These are phyloP conservation scores for Erannis defoliaria DNA, from an alignment of 2,888 invertebrate genomes.

Conservation along the genomic window DNA sequence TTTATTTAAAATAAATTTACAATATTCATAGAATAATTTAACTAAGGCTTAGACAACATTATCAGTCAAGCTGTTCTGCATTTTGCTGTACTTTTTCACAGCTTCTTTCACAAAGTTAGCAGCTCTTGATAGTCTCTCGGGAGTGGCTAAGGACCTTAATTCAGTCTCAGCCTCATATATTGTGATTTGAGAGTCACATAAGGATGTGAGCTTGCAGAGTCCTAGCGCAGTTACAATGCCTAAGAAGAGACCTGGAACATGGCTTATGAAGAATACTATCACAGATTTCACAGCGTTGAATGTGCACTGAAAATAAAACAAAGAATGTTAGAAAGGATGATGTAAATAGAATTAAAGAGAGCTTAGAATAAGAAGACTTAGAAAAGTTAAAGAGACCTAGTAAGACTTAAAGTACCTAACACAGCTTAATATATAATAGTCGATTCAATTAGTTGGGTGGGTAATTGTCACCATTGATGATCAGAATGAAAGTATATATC, in stretches of 20 bases:
- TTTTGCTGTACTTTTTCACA: slow-evolving; percentile 75
- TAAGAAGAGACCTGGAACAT: slow-evolving; percentile 49
- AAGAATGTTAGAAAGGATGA: too few relatives aligned
- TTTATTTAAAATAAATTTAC: slow-evolving; percentile 6
- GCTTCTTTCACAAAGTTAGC: slow-evolving; percentile 83
- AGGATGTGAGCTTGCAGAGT: slow-evolving; percentile 84
- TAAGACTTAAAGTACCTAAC: too few relatives aligned
- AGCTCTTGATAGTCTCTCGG: slow-evolving; percentile 81
- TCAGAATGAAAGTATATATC: too few relatives aligned
- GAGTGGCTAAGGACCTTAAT: slow-evolving; percentile 78
- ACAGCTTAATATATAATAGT: too few relatives aligned
- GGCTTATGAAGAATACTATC: slow-evolving; percentile 45
- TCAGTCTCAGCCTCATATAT: slow-evolving; percentile 55
- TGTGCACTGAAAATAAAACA: slow-evolving; percentile 31
- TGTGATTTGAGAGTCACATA: slow-evolving; percentile 60
- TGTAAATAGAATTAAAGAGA: too few relatives aligned
- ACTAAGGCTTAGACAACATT: neutral
- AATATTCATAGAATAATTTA: neutral
- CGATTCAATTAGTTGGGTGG: too few relatives aligned
- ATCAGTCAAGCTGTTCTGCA: slow-evolving; percentile 1
- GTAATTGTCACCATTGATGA: too few relatives aligned
- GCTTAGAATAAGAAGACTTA: too few relatives aligned
- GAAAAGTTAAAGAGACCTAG: too few relatives aligned
- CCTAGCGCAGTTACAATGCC: slow-evolving; percentile 74
- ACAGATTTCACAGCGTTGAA: slow-evolving; percentile 41